These are phyloP conservation scores for Hypomesus transpacificus DNA, from an alignment of 2,113 vertebrate species.

Conservation along the genomic window DNA sequence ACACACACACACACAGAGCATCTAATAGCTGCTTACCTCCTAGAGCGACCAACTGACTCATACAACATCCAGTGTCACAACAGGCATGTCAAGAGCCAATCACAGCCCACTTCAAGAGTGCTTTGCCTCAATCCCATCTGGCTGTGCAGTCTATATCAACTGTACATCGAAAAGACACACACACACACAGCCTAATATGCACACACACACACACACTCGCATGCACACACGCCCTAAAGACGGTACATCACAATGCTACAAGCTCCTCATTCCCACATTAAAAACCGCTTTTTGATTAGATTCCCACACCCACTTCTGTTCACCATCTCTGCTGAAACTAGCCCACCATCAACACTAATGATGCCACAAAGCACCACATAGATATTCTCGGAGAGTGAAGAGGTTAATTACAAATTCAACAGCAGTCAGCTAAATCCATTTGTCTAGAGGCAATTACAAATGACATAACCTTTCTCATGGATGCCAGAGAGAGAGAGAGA, in stretches of 20 bases:
- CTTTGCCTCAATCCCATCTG: conserved; percentile 46
- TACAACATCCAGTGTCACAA: conserved; percentile 49
- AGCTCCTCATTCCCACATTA: too few relatives aligned
- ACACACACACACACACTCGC: too few relatives aligned
- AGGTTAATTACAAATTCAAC: conserved; percentile 58
- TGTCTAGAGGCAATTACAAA: conserved; percentile 15
- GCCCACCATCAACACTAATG: conserved; percentile 26
- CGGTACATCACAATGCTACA: too few relatives aligned
- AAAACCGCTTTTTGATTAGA: too few relatives aligned
- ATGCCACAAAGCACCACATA: conserved; percentile 36
- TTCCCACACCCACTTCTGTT: too few relatives aligned
- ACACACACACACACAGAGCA: neutral
- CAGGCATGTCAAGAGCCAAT: conserved; percentile 44
- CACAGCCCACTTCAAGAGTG: conserved; percentile 41
- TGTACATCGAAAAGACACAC: too few relatives aligned
- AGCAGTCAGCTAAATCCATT: conserved; percentile 18
- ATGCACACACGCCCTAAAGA: too few relatives aligned
- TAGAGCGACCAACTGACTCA: conserved; percentile 18
- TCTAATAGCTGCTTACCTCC: neutral
- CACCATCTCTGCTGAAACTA: too few relatives aligned
- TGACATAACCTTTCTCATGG: neutral
- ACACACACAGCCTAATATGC: too few relatives aligned
- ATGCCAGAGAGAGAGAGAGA: too few relatives aligned
- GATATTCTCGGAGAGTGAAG: conserved; percentile 44
- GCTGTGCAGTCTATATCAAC: conserved; percentile 20